phyloP scores from a whole-genome alignment of 2,888 invertebrate species.

The Trachelus iudaicus region DNA sequence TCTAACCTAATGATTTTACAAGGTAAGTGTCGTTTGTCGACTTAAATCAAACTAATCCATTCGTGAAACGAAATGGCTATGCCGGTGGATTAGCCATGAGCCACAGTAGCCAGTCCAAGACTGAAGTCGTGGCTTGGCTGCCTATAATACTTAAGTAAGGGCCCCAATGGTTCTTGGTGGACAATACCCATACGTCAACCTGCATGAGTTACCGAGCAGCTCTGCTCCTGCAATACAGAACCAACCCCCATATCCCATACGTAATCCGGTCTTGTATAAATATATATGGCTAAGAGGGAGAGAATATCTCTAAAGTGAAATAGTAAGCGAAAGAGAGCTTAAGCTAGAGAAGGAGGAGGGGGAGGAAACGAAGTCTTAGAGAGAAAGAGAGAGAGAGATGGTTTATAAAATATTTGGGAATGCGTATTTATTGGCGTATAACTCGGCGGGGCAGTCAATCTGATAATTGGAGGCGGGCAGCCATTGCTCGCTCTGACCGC shows the following conservation, averaged over 20 bases:
- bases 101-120: slow-evolving; percentile 27
- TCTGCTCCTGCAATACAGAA: slow-evolving; percentile 19
- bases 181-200: slow-evolving; percentile 52
- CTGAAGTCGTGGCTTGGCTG: slow-evolving; percentile 27
- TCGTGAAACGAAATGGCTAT: slow-evolving; percentile 39
- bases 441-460: slow-evolving; percentile 41
- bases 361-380: slow-evolving; percentile 16
- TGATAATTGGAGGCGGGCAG: slow-evolving; percentile 49
- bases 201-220: slow-evolving; percentile 53
- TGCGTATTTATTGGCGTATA: slow-evolving; percentile 41
- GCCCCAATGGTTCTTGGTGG: slow-evolving; percentile 37
- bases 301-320: slow-evolving; percentile 8
- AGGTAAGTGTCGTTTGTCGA: slow-evolving; percentile 54
- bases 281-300: neutral
- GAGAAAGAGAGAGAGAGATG: slow-evolving; percentile 25
- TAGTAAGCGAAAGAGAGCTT: slow-evolving; percentile 8
- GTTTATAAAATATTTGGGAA: slow-evolving; percentile 46
- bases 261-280: slow-evolving; percentile 17
- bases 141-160: slow-evolving; percentile 26
- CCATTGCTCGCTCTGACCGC: slow-evolving; percentile 23
- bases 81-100: slow-evolving; percentile 34
- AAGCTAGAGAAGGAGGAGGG: slow-evolving; percentile 16
- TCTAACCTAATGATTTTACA: slow-evolving; percentile 51
- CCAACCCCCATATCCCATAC: slow-evolving; percentile 16
- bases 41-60: slow-evolving; percentile 53